Evolutionary conservation across 2,888 invertebrate genomes (phyloP), one percentile per base, ranked within the genome.

Genomic region (Macropis europaea): DNA sequence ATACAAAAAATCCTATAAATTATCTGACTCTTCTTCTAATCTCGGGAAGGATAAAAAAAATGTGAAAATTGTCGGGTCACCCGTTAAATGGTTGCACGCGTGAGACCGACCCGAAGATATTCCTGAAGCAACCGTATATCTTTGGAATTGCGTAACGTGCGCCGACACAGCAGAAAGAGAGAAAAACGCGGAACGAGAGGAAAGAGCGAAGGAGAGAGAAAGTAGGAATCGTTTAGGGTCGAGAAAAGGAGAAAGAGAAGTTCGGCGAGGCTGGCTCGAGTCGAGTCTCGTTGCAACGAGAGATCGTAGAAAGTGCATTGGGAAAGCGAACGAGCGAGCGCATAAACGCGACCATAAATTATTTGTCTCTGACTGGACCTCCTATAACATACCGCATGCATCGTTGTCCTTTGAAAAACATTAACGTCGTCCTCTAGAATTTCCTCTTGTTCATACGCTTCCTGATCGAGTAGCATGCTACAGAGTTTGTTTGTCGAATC

Each of bases 221-320:
- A 54, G 64, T 42, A 38, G 63, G 64, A 64, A 26, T 59, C 50
- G 47, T 50, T 48, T 26, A 34, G 15, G 50, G 47, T 50, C 42
- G 17, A 13, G 40, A 22, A 43, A 69, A 34, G 54, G 50, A 68
- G 68, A 74, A 57, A 52, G 74, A 74, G 57, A 61, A 40, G 19
- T 34, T 42, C 38, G 38, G 22, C 38, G 54, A 32, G 62, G 57
- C 70, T 56, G n/a, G n/a, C n/a, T n/a, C n/a, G n/a, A n/a, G n/a
- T n/a, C 42, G 47, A 40, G 59, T 67, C 70, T 74, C 50, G 57
- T 53, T 60, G 69, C 63, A 43, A 38, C 61, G 67, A 66, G 73
- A 82, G 83, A 85, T 84, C 82, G 85, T 88, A 88, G 89, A 89
- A 89, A 89, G 89, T 87, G 86, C 86, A 84, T 84, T 85, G 87